Conservation (phyloP, 2,888 invertebrate genomes). For the Bugula neritina region DNA sequence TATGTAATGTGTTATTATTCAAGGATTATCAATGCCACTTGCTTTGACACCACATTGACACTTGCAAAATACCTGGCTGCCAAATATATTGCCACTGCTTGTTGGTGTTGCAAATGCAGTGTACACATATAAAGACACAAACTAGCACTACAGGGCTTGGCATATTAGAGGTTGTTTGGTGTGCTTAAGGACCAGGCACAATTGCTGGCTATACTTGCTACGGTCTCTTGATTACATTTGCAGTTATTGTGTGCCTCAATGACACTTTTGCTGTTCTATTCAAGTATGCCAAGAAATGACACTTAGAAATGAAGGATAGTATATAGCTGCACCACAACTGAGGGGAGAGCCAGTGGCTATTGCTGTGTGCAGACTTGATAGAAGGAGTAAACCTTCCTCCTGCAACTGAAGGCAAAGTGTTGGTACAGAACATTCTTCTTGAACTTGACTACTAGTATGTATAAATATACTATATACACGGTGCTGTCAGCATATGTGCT, state of each 20-base stretch:
- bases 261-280: neutral
- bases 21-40: conserved; percentile 20
- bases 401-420: no score
- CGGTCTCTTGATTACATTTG: conserved; percentile 6
- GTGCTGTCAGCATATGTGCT: no score
- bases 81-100: neutral
- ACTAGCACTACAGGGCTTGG: neutral
- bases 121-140: no score
- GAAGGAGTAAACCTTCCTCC: no score
- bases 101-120: neutral
- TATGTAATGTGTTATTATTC: conserved; percentile 21
- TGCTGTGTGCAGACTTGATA: no score
- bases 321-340: neutral
- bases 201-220: conserved; percentile 21
- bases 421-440: no score
- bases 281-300: neutral
- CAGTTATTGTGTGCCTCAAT: neutral
- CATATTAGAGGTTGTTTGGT: neutral
- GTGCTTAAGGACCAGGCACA: neutral
- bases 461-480: no score
- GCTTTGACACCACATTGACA: conserved; percentile 24
- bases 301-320: neutral
- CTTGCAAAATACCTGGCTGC: conserved; percentile 20
- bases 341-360: no score
- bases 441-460: no score